These are phyloP conservation scores for Microcebus ravelobensis DNA, from an alignment of 2,113 vertebrate species.

Conservation along the genomic window DNA sequence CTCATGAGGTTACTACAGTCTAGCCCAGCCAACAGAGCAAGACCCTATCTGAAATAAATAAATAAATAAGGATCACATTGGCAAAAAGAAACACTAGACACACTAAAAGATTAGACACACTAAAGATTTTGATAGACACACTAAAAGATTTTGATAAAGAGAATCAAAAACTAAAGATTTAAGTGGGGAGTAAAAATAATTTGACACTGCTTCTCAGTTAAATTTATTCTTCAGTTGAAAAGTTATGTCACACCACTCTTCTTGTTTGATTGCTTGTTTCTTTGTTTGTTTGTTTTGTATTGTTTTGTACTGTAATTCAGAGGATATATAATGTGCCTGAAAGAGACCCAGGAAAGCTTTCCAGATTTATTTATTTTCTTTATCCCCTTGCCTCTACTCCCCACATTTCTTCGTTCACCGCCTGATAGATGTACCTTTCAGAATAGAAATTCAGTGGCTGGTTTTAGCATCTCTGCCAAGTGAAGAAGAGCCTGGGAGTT, in stretches of 20 bases:
- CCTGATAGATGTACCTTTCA: not conserved
- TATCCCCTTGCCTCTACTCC: not conserved
- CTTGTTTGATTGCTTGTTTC: not conserved
- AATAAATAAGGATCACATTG: not conserved
- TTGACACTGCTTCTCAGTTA: not conserved
- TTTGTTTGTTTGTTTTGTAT: not conserved
- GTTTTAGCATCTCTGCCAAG: not conserved
- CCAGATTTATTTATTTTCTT: not conserved
- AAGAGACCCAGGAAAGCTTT: not conserved
- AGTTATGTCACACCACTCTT: not conserved
- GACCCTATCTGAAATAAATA: not conserved
- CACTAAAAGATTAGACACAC: not conserved
- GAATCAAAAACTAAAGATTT: not conserved
- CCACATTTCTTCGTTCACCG: not conserved
- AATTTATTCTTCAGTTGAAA: slow-evolving; percentile 1
- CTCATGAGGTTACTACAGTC: too few species aligned
- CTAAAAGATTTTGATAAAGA: not conserved
- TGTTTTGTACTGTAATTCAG: not conserved
- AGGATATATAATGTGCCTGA: not conserved
- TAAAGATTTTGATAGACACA: not conserved
- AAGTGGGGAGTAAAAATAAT: not conserved
- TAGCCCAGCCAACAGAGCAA: not conserved
- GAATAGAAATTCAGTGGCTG: not conserved
- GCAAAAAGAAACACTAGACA: not conserved
- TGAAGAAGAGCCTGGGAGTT: not conserved